Percentiles rank a stretch among this genome's conserved stretches.
Evolutionary conservation across 2,888 invertebrate species (phyloP).

Genomic region (Oscheius sp.): DNA sequence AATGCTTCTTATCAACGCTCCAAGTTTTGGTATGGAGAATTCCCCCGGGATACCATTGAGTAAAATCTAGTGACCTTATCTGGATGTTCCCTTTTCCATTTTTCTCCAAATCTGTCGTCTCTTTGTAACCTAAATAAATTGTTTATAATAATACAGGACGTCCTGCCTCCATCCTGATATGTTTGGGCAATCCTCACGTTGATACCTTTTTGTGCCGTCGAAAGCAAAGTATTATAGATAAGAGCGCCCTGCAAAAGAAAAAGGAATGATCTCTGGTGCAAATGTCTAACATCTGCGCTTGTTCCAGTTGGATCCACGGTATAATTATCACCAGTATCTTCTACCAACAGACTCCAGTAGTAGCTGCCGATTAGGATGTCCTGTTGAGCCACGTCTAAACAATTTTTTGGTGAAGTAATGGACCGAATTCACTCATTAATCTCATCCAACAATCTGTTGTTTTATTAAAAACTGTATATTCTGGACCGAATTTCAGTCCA

Average conservation of each 20-base stretch:
- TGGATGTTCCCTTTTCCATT: slow-evolving; percentile 53
- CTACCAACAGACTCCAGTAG: slow-evolving; percentile 90
- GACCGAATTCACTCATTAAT: slow-evolving; percentile 58
- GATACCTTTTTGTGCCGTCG: slow-evolving; percentile 59
- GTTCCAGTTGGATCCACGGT: slow-evolving; percentile 47
- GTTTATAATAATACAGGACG: background rate
- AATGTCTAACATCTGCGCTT: slow-evolving; percentile 25
- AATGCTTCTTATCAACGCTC: slow-evolving; percentile 88
- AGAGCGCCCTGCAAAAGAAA: slow-evolving; percentile 50
- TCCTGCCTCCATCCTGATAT: slow-evolving; percentile 45
- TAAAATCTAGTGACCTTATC: slow-evolving; percentile 64
- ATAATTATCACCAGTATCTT: slow-evolving; percentile 77
- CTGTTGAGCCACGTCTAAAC: slow-evolving; percentile 79
- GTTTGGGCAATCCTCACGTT: slow-evolving; percentile 63
- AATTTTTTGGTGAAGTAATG: background rate
- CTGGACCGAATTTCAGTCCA: slow-evolving; percentile 47
- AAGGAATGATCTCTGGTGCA: background rate
- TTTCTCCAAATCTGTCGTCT: slow-evolving; percentile 52
- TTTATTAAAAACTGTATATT: slow-evolving; percentile 44
- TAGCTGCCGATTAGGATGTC: slow-evolving; percentile 90
- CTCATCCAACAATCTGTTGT: slow-evolving; percentile 61
- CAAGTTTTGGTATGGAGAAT: slow-evolving; percentile 80
- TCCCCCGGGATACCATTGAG: slow-evolving; percentile 57
- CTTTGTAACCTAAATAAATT: slow-evolving; percentile 43
- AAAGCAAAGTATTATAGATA: slow-evolving; percentile 58